Conservation (phyloP, 1,140 invertebrate genomes). For the Caenorhabditis remanei region DNA sequence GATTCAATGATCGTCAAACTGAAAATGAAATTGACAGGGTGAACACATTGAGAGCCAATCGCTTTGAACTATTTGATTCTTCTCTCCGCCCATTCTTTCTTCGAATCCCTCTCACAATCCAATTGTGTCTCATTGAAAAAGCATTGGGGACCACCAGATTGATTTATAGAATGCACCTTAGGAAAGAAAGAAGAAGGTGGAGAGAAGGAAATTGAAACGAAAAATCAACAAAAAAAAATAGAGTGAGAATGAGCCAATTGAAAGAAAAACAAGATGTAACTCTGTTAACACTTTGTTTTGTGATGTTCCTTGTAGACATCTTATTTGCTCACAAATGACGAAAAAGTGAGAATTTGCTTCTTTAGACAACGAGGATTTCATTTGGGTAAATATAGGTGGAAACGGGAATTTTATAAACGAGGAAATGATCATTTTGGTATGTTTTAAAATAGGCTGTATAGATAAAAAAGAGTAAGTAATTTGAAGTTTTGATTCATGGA, state of each 20-base stretch:
- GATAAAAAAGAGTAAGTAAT: too few relatives aligned
- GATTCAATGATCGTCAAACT: slow-evolving; percentile 12
- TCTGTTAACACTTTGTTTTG: slow-evolving; percentile 20
- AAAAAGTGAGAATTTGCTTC: slow-evolving; percentile 40
- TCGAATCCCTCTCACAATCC: too few relatives aligned
- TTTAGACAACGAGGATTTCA: background rate
- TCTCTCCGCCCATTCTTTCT: slow-evolving; percentile 1
- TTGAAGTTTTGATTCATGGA: too few relatives aligned
- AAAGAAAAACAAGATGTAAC: slow-evolving; percentile 31
- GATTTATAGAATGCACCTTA: slow-evolving; percentile 44
- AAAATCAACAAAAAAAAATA: background rate
- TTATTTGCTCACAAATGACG: slow-evolving; percentile 14
- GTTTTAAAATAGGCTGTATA: too few relatives aligned
- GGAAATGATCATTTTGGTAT: background rate
- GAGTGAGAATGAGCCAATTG: background rate
- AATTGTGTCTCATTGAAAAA: background rate
- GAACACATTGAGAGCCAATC: background rate
- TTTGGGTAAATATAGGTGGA: slow-evolving; percentile 18
- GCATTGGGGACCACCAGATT: background rate
- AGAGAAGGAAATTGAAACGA: background rate
- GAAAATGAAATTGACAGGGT: slow-evolving; percentile 31
- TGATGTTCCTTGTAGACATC: slow-evolving; percentile 1
- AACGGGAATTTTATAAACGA: background rate
- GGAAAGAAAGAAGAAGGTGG: background rate
- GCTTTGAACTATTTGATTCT: background rate